Base-by-base conservation (phyloP, 2,797 vertebrate species). In the Ctenopoma kingsleyae region DNA sequence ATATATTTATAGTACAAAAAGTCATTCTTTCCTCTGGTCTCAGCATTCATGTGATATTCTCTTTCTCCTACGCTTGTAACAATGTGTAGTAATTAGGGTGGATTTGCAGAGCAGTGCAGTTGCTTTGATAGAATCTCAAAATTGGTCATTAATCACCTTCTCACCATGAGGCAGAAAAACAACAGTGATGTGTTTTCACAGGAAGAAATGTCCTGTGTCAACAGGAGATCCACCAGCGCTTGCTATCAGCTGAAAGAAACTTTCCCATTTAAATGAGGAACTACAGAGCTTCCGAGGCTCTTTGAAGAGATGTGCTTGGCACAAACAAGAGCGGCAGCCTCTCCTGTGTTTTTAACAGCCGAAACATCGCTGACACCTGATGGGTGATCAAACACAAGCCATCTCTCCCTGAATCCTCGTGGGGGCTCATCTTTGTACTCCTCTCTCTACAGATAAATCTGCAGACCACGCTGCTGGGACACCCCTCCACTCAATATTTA, bases 361-460 rank as follows among this genome's bases (percentile, higher is more conserved):
- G 90, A 92, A 93, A 92, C 88, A 89, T 87, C 51, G 89, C 86
- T 95, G 94, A 95, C 94, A 95, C 92, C 89, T 94, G 94, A 95
- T 93, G 91, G 91, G 84, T 95, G 95, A 95, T 94, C 94, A 95
- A 94, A 94, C 91, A 78, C 83, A 48, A 86, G 83, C 89, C 91
- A 89, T 90, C 87, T 92, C 85, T 89, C 77, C 76, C 82, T 57
- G 87, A 79, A 92, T 92, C 90, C 92, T 91, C 88, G 66, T 59
- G 83, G 83, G 92, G 89, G 87, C 84, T 92, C 93, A 91, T 92
- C 92, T 93, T 91, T 93, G 88, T 91, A 91, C 90, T 90, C 87
- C 74, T 83, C 85, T 80, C 82, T 85, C 89, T 71, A 55, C 86
- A 86, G 81, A 92, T 86, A 86, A 90, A 92, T 87, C 84, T 87